Percentiles rank a stretch among this genome's conserved stretches.
Evolutionary conservation across 1,140 invertebrate species (phyloP).

Genomic region (Drosophila sproati): DNA sequence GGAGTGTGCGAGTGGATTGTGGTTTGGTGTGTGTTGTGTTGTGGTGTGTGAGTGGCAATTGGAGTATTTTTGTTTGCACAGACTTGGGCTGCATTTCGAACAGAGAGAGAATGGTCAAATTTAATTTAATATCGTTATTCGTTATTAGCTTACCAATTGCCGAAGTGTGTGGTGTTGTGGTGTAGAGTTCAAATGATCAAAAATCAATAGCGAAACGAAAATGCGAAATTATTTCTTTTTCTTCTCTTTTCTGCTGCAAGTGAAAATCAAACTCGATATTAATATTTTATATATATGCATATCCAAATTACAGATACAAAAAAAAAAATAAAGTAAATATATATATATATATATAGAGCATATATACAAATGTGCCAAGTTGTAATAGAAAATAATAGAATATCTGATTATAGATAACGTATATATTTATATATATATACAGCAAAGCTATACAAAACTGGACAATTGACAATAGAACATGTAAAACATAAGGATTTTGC

Average conservation of each 20-base stretch:
- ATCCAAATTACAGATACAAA: not conserved
- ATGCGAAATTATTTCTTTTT: constrained; percentile 77
- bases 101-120: constrained; percentile 6
- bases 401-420: constrained; percentile 23
- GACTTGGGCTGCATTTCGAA: constrained; percentile 31
- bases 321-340: constrained; percentile 8
- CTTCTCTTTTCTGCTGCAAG: constrained; percentile 83
- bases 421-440: constrained; percentile 37
- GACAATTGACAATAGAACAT: constrained; percentile 50
- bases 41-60: constrained; percentile 46
- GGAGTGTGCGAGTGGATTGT: constrained; percentile 11
- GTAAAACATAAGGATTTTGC: constrained; percentile 54
- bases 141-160: constrained; percentile 66
- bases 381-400: constrained; percentile 19
- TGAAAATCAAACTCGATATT: constrained; percentile 55
- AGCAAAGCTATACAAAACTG: constrained; percentile 64
- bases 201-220: constrained; percentile 75
- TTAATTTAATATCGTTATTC: not conserved
- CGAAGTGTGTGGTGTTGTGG: constrained; percentile 50
- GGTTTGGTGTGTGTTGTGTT: constrained; percentile 21
- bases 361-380: not conserved
- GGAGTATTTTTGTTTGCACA: constrained; percentile 51
- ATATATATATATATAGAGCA: too few species aligned
- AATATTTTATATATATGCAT: constrained; percentile 34
- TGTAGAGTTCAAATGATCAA: constrained; percentile 61